Evolutionary conservation across 2,113 vertebrate species (phyloP).

Genomic region (Scartelaos histophorus): DNA sequence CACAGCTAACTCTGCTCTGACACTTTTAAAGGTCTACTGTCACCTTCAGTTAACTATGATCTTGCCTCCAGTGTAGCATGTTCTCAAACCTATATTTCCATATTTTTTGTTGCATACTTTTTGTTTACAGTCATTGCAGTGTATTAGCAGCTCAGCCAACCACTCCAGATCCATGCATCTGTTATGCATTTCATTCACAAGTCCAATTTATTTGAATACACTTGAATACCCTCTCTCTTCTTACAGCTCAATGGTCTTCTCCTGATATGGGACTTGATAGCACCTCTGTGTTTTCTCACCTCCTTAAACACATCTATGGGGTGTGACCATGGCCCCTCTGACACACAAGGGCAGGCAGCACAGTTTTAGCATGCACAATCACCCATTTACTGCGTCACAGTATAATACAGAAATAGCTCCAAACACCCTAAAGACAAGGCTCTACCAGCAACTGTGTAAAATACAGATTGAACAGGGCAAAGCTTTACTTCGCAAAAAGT

Average conservation of each 20-base stretch:
- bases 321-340: constrained; percentile 62
- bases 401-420: background rate
- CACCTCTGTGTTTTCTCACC: constrained; percentile 71
- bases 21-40: constrained; percentile 61
- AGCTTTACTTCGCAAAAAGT: too few species aligned
- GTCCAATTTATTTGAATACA: background rate
- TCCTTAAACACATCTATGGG: constrained; percentile 41
- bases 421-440: too few species aligned
- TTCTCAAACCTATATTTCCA: constrained; percentile 6
- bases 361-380: constrained; percentile 44
- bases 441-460: too few species aligned
- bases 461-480: too few species aligned
- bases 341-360: constrained; percentile 51
- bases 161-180: background rate
- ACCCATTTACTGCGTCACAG: constrained; percentile 9
- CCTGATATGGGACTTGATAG: constrained; percentile 64
- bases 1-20: constrained; percentile 39
- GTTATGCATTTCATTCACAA: background rate
- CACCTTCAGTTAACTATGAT: constrained; percentile 52
- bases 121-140: constrained; percentile 25
- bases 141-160: background rate
- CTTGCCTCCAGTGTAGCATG: constrained; percentile 29
- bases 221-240: constrained; percentile 42
- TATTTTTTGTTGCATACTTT: background rate
- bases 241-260: constrained; percentile 50